Percentiles rank a stretch among this genome's conserved stretches.
Conservation (phyloP, 2,888 invertebrate species). For the Oligia fasciuncula region DNA sequence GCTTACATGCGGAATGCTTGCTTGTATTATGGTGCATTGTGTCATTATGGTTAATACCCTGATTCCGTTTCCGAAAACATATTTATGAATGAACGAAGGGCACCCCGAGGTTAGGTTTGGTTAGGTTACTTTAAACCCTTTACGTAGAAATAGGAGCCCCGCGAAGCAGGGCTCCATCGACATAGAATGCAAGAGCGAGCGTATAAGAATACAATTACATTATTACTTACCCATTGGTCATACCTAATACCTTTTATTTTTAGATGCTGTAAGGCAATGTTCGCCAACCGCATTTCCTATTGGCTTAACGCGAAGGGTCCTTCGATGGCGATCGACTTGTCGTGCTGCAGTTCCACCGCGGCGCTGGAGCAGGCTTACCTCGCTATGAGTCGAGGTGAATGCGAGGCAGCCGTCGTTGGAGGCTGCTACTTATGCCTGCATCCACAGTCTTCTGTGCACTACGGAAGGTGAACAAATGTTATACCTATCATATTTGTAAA, state of each 20-base stretch:
- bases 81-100: too few species aligned
- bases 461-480: constrained; percentile 71
- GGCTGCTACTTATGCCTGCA: constrained; percentile 90
- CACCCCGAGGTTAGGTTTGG: too few species aligned
- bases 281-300: constrained; percentile 83
- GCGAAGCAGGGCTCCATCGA: too few species aligned
- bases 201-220: too few species aligned
- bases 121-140: too few species aligned
- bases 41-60: too few species aligned
- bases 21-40: too few species aligned
- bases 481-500: neutral
- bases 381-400: constrained; percentile 77
- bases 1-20: too few species aligned
- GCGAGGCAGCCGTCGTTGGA: constrained; percentile 90
- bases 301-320: constrained; percentile 84
- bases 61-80: too few species aligned
- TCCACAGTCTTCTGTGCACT: constrained; percentile 84
- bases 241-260: constrained; percentile 2
- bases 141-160: too few species aligned
- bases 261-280: constrained; percentile 82
- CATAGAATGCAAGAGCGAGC: too few species aligned
- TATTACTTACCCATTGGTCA: too few species aligned
- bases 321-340: constrained; percentile 77
- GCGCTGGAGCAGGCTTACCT: constrained; percentile 79
- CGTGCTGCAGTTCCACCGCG: constrained; percentile 77